phyloP scores from a whole-genome alignment of 2,888 invertebrate species.

The Drosophila anceps region DNA sequence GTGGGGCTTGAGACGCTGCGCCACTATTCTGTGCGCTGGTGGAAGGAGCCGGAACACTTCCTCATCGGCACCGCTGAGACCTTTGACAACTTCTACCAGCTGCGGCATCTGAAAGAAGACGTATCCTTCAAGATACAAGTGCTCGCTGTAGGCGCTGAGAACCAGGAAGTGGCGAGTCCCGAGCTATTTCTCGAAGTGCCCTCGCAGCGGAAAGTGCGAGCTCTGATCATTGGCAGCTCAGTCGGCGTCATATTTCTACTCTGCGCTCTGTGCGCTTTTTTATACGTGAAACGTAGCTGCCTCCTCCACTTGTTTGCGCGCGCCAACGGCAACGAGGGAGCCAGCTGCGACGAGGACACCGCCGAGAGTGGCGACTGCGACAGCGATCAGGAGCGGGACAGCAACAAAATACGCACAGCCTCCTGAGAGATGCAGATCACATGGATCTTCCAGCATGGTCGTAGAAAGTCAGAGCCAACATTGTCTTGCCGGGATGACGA shows the following conservation, averaged over 20 bases:
- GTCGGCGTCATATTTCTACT: slow-evolving; percentile 89
- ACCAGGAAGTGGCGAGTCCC: slow-evolving; percentile 88
- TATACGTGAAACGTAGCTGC: slow-evolving; percentile 85
- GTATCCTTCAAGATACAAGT: slow-evolving; percentile 91
- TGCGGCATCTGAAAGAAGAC: slow-evolving; percentile 90
- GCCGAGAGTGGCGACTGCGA: slow-evolving; percentile 82
- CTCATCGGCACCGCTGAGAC: slow-evolving; percentile 90
- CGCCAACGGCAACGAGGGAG: slow-evolving; percentile 55
- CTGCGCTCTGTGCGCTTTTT: slow-evolving; percentile 88
- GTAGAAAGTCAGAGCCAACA: slow-evolving; percentile 18
- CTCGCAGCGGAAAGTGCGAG: slow-evolving; percentile 89
- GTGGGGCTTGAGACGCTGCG: slow-evolving; percentile 87
- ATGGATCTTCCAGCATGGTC: slow-evolving; percentile 68
- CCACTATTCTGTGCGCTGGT: slow-evolving; percentile 90
- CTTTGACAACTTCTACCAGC: slow-evolving; percentile 89
- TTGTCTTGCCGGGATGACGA: slow-evolving; percentile 28
- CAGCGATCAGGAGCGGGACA: slow-evolving; percentile 82
- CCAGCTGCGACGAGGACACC: slow-evolving; percentile 67
- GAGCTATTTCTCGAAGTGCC: slow-evolving; percentile 89
- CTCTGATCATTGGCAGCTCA: slow-evolving; percentile 90
- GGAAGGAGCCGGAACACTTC: slow-evolving; percentile 88
- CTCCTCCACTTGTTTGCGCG: slow-evolving; percentile 78
- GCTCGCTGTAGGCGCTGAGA: slow-evolving; percentile 88
- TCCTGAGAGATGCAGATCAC: slow-evolving; percentile 80
- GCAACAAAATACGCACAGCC: slow-evolving; percentile 81